These are phyloP conservation scores for Didymodactylos carnosus DNA, from an alignment of 2,888 invertebrate genomes.

Conservation along the genomic window DNA sequence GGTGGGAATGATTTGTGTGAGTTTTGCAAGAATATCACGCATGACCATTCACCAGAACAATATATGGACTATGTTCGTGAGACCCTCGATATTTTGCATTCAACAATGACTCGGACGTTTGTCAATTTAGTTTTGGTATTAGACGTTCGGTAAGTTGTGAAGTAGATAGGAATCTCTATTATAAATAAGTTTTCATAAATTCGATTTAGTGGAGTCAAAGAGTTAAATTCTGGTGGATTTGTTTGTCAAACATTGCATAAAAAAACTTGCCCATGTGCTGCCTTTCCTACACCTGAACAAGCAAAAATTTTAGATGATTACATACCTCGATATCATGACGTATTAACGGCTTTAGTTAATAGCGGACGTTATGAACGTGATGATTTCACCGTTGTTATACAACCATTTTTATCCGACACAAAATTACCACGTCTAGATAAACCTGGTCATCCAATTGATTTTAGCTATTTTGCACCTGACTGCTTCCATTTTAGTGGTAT, in stretches of 20 bases:
- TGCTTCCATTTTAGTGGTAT: slow-evolving; percentile 29
- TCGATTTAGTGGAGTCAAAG: slow-evolving; percentile 21
- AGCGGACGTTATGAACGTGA: slow-evolving; percentile 24
- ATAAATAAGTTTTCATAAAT: no score
- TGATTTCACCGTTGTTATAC: slow-evolving; percentile 30
- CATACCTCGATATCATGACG: slow-evolving; percentile 19
- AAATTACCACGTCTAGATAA: slow-evolving; percentile 18
- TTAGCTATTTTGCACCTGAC: slow-evolving; percentile 27
- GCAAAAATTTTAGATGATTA: slow-evolving; percentile 12
- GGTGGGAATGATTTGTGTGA: slow-evolving; percentile 11
- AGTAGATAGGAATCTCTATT: no score
- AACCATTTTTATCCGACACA: slow-evolving; percentile 25
- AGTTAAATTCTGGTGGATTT: slow-evolving; percentile 17
- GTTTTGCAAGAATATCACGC: slow-evolving; percentile 3
- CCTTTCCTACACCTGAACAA: slow-evolving; percentile 15
- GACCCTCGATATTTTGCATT: slow-evolving; percentile 24
- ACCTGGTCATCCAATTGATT: slow-evolving; percentile 18
- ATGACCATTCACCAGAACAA: slow-evolving; percentile 18
- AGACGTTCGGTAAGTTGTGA: no score
- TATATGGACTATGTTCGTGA: slow-evolving; percentile 20
- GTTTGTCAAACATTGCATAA: slow-evolving; percentile 22
- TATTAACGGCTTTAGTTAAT: slow-evolving; percentile 19
- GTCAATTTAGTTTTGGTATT: slow-evolving; percentile 28
- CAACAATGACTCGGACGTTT: slow-evolving; percentile 25
- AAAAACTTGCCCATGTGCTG: slow-evolving; percentile 19